phyloP scores from a whole-genome alignment of 2,888 invertebrate genomes.

The Chrysopilus asiliformis region DNA sequence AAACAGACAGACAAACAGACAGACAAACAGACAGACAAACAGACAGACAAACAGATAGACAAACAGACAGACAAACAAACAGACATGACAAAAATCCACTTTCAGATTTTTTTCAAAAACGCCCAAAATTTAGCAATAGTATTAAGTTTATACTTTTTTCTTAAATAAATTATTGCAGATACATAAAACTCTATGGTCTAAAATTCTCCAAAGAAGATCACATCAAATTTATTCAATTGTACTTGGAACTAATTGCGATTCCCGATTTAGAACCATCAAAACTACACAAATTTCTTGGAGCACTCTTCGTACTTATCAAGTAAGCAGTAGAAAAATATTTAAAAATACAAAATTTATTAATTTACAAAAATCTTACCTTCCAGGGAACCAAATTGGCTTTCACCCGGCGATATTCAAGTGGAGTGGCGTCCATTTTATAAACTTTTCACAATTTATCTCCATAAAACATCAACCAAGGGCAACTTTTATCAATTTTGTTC shows the following conservation, averaged over 20 bases:
- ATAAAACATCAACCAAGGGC: conserved; percentile 16
- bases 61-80: too few relatives aligned
- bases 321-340: conserved; percentile 8
- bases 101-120: too few relatives aligned
- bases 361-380: conserved; percentile 16
- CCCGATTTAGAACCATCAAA: conserved; percentile 65
- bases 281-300: conserved; percentile 41
- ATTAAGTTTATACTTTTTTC: too few relatives aligned
- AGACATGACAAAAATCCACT: too few relatives aligned
- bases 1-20: too few relatives aligned
- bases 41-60: too few relatives aligned
- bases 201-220: conserved; percentile 89
- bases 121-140: too few relatives aligned
- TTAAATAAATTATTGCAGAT: conserved; percentile 47
- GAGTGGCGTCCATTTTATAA: conserved; percentile 76
- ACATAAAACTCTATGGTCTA: conserved; percentile 67
- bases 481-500: conserved; percentile 15
- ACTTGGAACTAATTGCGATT: conserved; percentile 61
- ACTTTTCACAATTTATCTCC: conserved; percentile 15
- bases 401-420: conserved; percentile 64
- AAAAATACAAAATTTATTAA: conserved; percentile 1
- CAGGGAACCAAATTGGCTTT: conserved; percentile 64
- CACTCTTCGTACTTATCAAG: conserved; percentile 15
- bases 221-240: conserved; percentile 61
- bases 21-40: too few relatives aligned